Evolutionary conservation across 2,888 invertebrate genomes (phyloP).

Genomic region (Colletes collaris): DNA sequence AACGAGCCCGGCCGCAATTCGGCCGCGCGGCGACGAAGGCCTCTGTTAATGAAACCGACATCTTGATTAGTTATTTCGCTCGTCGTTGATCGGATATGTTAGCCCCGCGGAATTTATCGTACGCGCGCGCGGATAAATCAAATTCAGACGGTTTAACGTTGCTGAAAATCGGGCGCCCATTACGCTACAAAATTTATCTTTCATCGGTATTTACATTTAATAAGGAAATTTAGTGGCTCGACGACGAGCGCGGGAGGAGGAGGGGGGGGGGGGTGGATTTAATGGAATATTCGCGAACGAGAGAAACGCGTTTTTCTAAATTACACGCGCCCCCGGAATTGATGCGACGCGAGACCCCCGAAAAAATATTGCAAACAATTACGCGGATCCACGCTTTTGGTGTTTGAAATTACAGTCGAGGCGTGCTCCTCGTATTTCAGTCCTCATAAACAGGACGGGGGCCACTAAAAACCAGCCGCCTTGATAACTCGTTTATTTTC

Average conservation of each 20-base stretch:
- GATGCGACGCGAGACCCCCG: slow-evolving; percentile 1
- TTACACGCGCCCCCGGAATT: slow-evolving; percentile 7
- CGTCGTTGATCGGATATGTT: slow-evolving; percentile 53
- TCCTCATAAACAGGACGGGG: background rate
- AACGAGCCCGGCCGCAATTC: slow-evolving; percentile 29
- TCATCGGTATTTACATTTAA: slow-evolving; percentile 54
- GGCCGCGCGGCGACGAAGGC: slow-evolving; percentile 40
- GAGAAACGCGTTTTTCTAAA: slow-evolving; percentile 11
- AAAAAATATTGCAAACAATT: slow-evolving; percentile 1
- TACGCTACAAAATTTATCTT: slow-evolving; percentile 40
- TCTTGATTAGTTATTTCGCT: slow-evolving; percentile 66
- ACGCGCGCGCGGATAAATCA: slow-evolving; percentile 55
- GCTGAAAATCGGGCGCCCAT: slow-evolving; percentile 43
- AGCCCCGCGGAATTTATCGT: slow-evolving; percentile 56
- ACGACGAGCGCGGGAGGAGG: slow-evolving; percentile 3
- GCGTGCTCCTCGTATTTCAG: slow-evolving; percentile 31
- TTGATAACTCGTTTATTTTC: too few relatives aligned
- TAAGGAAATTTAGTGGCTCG: slow-evolving; percentile 45
- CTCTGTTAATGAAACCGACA: slow-evolving; percentile 65
- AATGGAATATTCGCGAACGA: slow-evolving; percentile 29
- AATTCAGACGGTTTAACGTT: slow-evolving; percentile 43
- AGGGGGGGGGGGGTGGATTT: background rate
- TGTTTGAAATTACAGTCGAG: slow-evolving; percentile 12
- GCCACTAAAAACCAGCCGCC: too few relatives aligned
- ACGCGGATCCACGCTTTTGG: background rate